These are phyloP conservation scores for Pegoplata infirma DNA, from an alignment of 2,888 invertebrate species.

Conservation along the genomic window DNA sequence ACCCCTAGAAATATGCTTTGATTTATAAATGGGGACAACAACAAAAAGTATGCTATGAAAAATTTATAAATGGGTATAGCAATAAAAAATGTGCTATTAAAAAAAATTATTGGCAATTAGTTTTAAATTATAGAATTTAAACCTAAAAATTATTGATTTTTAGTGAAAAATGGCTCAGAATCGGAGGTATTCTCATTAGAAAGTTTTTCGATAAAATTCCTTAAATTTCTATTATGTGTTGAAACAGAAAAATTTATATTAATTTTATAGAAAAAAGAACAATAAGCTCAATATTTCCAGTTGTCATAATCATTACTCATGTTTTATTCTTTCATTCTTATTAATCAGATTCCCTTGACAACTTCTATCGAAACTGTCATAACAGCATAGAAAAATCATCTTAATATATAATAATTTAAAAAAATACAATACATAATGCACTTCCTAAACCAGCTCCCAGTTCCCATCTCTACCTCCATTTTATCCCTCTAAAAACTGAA, in stretches of 20 bases:
- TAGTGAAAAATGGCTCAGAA: too few relatives aligned
- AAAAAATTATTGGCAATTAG: too few relatives aligned
- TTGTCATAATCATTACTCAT: slow-evolving; percentile 39
- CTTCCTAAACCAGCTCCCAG: too few relatives aligned
- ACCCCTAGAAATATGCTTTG: background rate
- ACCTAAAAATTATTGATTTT: too few relatives aligned
- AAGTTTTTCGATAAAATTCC: too few relatives aligned
- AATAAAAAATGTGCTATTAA: too few relatives aligned
- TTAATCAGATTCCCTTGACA: slow-evolving; percentile 41
- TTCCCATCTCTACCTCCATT: background rate
- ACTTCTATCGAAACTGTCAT: slow-evolving; percentile 43
- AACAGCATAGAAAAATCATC: slow-evolving; percentile 33
- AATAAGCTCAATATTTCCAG: slow-evolving; percentile 1
- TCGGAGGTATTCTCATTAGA: too few relatives aligned
- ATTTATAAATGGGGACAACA: background rate
- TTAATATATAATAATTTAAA: slow-evolving; percentile 1
- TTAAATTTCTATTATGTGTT: too few relatives aligned
- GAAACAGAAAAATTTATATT: too few relatives aligned
- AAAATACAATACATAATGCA: background rate
- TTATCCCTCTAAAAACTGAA: background rate
- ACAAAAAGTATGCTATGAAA: background rate
- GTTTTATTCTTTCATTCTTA: background rate
- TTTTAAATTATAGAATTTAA: too few relatives aligned
- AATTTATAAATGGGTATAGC: too few relatives aligned
- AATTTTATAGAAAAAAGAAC: background rate